Conservation (phyloP, 2,797 vertebrate species). For the Danio jaintianensis region DNA sequence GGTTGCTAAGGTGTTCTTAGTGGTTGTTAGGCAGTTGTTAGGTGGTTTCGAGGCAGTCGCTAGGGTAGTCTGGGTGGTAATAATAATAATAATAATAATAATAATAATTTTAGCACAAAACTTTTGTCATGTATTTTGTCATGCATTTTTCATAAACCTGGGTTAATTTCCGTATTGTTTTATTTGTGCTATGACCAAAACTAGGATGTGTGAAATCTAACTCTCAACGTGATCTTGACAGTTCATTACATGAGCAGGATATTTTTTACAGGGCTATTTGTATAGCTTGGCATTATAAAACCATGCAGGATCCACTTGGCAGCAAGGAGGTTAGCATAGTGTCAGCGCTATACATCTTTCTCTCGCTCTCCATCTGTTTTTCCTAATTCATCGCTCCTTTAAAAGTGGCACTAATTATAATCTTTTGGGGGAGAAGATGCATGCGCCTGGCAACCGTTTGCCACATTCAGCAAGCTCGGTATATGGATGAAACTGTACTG, state of each 20-base stretch:
- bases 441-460: constrained; percentile 51
- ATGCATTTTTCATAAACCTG: no score
- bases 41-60: no score
- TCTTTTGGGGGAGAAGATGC: not conserved
- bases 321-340: not conserved
- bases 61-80: no score
- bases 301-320: not conserved
- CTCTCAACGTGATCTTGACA: not conserved
- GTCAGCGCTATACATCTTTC: not conserved
- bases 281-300: constrained; percentile 8
- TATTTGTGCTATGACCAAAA: not conserved
- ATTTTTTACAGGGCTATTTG: constrained; percentile 17
- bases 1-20: no score
- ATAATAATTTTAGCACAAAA: no score
- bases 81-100: no score
- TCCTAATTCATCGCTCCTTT: constrained; percentile 1
- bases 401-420: constrained; percentile 35
- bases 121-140: no score
- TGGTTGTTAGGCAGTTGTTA: no score
- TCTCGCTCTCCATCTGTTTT: constrained; percentile 1
- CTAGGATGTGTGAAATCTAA: not conserved
- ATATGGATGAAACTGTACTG: not conserved
- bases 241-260: not conserved
- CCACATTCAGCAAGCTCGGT: constrained; percentile 67
- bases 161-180: not conserved